phyloP scores from a whole-genome alignment of 2,797 vertebrate species.

The Eulemur mongoz region DNA sequence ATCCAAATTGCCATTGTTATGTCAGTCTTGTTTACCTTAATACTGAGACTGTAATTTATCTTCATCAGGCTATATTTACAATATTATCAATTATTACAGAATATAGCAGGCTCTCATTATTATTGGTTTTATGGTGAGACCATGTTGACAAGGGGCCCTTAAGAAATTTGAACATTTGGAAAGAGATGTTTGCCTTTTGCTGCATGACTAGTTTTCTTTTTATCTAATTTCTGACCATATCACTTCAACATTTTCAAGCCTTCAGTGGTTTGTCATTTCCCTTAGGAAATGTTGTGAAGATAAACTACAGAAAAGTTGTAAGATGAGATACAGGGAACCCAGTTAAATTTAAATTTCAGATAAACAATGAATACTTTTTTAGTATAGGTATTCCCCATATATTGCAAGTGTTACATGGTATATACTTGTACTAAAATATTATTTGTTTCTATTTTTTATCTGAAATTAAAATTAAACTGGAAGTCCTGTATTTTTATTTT shows the following conservation, averaged over 20 bases:
- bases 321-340: neutral
- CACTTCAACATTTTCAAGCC: neutral
- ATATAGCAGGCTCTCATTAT: neutral
- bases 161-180: constrained; percentile 36
- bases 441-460: neutral
- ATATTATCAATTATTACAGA: neutral
- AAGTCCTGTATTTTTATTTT: constrained; percentile 29
- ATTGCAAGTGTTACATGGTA: neutral
- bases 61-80: constrained; percentile 21
- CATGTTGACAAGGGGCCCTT: neutral
- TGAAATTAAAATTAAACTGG: constrained; percentile 39
- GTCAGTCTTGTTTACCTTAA: neutral
- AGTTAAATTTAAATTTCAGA: constrained; percentile 48
- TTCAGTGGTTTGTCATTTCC: neutral
- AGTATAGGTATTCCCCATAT: neutral
- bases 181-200: neutral
- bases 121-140: neutral
- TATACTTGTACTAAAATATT: neutral
- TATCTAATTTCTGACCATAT: constrained; percentile 42
- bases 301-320: neutral
- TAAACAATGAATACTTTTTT: constrained; percentile 21
- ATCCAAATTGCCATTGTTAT: neutral
- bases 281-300: neutral
- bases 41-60: constrained; percentile 35
- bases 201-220: neutral